phyloP scores from a whole-genome alignment of 2,113 vertebrate genomes.

The Nothoprocta perdicaria region DNA sequence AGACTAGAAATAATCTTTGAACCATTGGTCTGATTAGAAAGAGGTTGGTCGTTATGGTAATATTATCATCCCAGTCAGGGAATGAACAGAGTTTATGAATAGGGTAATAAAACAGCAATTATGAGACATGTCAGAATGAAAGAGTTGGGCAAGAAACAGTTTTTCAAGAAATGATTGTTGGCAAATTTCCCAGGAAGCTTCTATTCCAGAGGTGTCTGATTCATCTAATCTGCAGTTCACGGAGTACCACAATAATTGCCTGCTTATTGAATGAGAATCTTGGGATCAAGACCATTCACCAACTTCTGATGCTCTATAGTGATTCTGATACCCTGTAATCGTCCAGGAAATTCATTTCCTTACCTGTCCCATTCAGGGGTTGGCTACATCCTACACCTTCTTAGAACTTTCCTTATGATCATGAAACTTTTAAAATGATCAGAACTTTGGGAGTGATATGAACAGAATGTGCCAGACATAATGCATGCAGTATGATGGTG shows the following conservation, averaged over 20 bases:
- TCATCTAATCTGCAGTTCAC: not conserved
- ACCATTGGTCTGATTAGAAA: slow-evolving; percentile 1
- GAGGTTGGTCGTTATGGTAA: slow-evolving; percentile 1
- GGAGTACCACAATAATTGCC: not conserved
- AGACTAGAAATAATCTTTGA: slow-evolving; percentile 16
- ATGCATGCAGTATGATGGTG: not conserved
- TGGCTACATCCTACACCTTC: not conserved
- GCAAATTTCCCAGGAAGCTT: slow-evolving; percentile 31
- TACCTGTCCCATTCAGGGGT: not conserved
- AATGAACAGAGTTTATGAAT: not conserved
- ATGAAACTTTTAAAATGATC: not conserved
- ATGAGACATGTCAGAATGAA: not conserved
- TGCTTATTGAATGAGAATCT: not conserved
- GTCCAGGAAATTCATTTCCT: not conserved
- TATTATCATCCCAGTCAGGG: not conserved
- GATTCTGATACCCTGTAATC: not conserved
- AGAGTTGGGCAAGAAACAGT: not conserved
- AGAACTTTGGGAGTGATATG: not conserved
- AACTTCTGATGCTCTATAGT: not conserved
- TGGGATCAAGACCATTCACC: not conserved
- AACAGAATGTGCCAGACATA: not conserved
- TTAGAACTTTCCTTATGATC: not conserved
- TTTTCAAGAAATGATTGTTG: not conserved
- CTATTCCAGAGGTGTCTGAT: not conserved
- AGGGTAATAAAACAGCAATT: slow-evolving; percentile 20